phyloP scores from a whole-genome alignment of 1,140 invertebrate species.

The Telenomus remus region DNA sequence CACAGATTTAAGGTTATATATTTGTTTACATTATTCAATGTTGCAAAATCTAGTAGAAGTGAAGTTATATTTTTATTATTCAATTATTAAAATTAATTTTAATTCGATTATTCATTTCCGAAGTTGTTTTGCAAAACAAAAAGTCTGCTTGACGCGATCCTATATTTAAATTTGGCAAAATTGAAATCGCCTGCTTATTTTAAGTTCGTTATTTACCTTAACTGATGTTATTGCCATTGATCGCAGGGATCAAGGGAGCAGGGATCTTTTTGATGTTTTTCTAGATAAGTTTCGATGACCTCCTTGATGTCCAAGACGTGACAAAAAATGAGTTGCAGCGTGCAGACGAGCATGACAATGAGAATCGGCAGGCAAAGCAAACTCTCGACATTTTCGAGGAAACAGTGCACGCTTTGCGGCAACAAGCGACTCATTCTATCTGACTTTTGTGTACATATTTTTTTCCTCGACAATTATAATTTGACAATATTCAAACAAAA shows the following conservation, averaged over 20 bases:
- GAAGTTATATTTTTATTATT: too few relatives aligned
- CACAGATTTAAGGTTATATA: too few relatives aligned
- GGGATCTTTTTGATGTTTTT: background rate
- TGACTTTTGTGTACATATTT: background rate
- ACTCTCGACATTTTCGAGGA: conserved; percentile 44
- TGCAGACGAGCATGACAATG: conserved; percentile 42
- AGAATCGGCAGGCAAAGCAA: conserved; percentile 44
- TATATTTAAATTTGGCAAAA: too few relatives aligned
- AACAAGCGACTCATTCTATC: conserved; percentile 34
- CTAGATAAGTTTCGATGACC: conserved; percentile 21
- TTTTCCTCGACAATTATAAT: background rate
- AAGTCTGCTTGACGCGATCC: too few relatives aligned
- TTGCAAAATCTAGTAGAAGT: too few relatives aligned
- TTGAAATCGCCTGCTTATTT: too few relatives aligned
- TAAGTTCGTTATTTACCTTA: too few relatives aligned
- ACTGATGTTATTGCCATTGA: background rate
- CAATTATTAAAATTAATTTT: too few relatives aligned
- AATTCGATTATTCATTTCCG: too few relatives aligned
- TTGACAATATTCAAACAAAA: conserved; percentile 9
- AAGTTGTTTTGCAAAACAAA: too few relatives aligned
- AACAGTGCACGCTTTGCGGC: conserved; percentile 14
- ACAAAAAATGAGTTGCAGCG: conserved; percentile 44
- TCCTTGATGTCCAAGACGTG: conserved; percentile 45
- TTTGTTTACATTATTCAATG: too few relatives aligned
- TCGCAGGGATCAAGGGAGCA: background rate